Percentiles rank a stretch among this genome's conserved stretches.
phyloP scores from a whole-genome alignment of 2,797 vertebrate species.

The Phataginus tricuspis region DNA sequence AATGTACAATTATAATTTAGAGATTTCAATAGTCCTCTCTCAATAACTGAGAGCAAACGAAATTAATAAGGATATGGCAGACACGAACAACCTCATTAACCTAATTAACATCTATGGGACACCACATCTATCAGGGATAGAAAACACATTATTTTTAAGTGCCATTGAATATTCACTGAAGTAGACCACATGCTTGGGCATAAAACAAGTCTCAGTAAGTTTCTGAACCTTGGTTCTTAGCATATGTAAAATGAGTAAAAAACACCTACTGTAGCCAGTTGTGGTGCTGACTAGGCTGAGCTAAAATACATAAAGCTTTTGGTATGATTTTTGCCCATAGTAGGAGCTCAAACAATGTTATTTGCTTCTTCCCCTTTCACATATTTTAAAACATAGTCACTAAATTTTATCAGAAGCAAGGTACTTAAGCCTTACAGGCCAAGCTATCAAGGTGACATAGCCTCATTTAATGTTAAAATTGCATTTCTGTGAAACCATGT shows the following conservation, averaged over 20 bases:
- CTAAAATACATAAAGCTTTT: neutral
- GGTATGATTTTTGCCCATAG: neutral
- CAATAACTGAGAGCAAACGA: neutral
- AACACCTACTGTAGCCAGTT: neutral
- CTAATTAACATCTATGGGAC: neutral
- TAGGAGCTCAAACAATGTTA: neutral
- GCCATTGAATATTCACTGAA: neutral
- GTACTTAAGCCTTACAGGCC: neutral
- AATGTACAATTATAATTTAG: neutral
- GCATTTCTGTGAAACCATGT: constrained; percentile 8
- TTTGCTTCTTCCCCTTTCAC: neutral
- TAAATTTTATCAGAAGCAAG: constrained; percentile 25
- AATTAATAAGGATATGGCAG: neutral
- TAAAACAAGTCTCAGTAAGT: neutral
- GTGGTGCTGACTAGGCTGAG: neutral
- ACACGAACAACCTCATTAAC: neutral
- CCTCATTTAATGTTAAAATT: constrained; percentile 26
- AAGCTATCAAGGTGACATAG: neutral
- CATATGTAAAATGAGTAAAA: neutral
- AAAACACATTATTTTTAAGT: neutral
- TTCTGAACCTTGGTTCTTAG: neutral
- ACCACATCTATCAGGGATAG: neutral
- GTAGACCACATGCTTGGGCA: neutral
- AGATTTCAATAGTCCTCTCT: neutral
- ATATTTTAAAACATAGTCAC: neutral